phyloP scores from a whole-genome alignment of 2,797 vertebrate species.

The Danio albolineatus region DNA sequence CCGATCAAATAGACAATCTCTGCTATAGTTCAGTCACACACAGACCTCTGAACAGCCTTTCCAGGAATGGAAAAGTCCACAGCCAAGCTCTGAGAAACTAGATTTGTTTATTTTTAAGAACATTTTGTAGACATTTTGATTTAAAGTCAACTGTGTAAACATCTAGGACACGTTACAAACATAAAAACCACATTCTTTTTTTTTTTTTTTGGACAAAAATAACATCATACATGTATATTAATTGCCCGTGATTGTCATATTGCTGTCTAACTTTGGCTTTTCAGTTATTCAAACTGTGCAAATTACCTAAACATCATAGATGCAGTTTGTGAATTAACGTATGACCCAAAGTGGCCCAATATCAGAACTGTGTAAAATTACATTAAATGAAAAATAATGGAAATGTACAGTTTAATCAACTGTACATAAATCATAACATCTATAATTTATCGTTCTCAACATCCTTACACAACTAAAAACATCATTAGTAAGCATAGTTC shows the following conservation, averaged over 20 bases:
- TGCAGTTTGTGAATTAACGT: background rate
- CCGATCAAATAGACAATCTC: conserved; percentile 58
- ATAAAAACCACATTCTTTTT: conserved; percentile 18
- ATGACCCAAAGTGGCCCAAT: background rate
- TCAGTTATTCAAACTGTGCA: conserved; percentile 51
- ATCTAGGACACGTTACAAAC: conserved; percentile 64
- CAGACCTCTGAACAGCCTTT: conserved; percentile 50
- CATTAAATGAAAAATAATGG: conserved; percentile 5
- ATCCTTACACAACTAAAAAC: conserved; percentile 5
- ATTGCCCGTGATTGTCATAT: conserved; percentile 31
- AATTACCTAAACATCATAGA: conserved; percentile 23
- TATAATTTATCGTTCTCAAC: background rate
- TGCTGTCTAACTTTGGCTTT: conserved; percentile 80
- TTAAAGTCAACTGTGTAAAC: conserved; percentile 57
- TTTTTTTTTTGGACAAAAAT: conserved; percentile 13
- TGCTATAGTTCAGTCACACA: conserved; percentile 4
- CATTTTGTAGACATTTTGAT: conserved; percentile 58
- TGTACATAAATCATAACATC: conserved; percentile 1
- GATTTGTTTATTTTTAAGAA: conserved; percentile 76
- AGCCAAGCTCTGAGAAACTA: conserved; percentile 76
- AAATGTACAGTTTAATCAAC: conserved; percentile 7
- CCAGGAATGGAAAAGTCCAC: conserved; percentile 58
- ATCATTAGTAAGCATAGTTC: conserved; percentile 21
- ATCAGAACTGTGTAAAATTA: background rate
- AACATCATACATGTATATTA: conserved; percentile 13